Evolutionary conservation across 2,888 invertebrate genomes (phyloP).

Genomic region (Eugnorisma glareosa): DNA sequence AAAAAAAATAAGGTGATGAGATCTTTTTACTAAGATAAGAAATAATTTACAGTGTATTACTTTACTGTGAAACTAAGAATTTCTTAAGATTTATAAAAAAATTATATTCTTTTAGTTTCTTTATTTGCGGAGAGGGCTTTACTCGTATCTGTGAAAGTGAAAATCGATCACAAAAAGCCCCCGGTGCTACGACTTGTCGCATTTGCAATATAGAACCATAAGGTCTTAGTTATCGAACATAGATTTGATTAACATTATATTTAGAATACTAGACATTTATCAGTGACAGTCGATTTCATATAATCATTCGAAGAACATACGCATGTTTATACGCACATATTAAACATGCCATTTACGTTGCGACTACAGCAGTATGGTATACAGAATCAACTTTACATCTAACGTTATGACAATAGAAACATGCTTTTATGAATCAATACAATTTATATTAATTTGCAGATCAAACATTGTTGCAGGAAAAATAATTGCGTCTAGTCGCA

Average conservation of each 20-base stretch:
- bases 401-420: slow-evolving; percentile 19
- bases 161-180: slow-evolving; percentile 45
- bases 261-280: slow-evolving; percentile 67
- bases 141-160: slow-evolving; percentile 66
- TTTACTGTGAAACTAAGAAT: slow-evolving; percentile 88
- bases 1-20: slow-evolving; percentile 90
- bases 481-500: slow-evolving; percentile 39
- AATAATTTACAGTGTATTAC: slow-evolving; percentile 88
- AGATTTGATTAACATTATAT: slow-evolving; percentile 60
- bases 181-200: slow-evolving; percentile 44
- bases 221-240: slow-evolving; percentile 50
- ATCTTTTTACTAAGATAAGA: slow-evolving; percentile 91
- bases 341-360: slow-evolving; percentile 48
- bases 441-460: not conserved
- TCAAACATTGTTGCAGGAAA: not conserved
- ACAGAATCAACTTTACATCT: slow-evolving; percentile 10
- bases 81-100: slow-evolving; percentile 86
- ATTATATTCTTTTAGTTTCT: slow-evolving; percentile 69
- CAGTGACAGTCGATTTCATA: slow-evolving; percentile 55
- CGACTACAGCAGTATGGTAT: slow-evolving; percentile 22
- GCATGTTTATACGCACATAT: slow-evolving; percentile 37
- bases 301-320: slow-evolving; percentile 53
- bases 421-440: slow-evolving; percentile 18
- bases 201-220: slow-evolving; percentile 45
- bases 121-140: slow-evolving; percentile 79